Evolutionary conservation across 2,888 invertebrate species (phyloP), one percentile per base, ranked within the genome.

Genomic region (Homarus gammarus): DNA sequence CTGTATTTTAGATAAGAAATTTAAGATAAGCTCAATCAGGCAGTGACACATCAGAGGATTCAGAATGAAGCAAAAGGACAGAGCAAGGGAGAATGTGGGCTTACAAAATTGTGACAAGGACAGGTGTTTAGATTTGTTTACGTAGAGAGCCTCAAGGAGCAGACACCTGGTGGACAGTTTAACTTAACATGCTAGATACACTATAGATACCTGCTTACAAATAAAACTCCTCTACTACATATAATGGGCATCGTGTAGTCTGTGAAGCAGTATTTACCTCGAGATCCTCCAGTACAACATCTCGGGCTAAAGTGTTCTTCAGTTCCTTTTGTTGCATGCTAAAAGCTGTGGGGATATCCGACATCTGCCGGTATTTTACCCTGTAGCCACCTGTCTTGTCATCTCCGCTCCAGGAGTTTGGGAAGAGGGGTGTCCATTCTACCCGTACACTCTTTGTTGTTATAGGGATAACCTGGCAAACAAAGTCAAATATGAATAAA

Each of bases 371-470:
- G 94, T 98, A 99, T 92, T 97, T 95, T 49, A 99, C 96, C 81
- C 97, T 95, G 94, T 98, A 99, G 8, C 98, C 98, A 61, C 98
- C 97, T 0, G 97, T 97, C 92, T 95, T 95, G 18, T 96, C 95
- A 94, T 98, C 98, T 0, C 98, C 98, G 94, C 97, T 97, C 98
- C 98, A 98, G 93, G 96, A 95, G 84, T 95, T 95, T 85, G 96
- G 96, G 92, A 96, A 96, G 49, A 98, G 95, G 2, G 97, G 95
- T 92, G 96, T 95, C 99, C 99, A 99, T 90, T 97, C 96, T 38
- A 99, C 98, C 93, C 97, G 96, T 38, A 99, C 97, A 93, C 99
- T 98, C 73, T 97, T 98, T 8, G 97, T 97, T 15, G 99, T 99
- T 92, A 98, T 97, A 0, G 99, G 99, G 22, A 98, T 97, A 18